Conservation (phyloP, 2,113 vertebrate genomes). For the Melanerpes formicivorus region DNA sequence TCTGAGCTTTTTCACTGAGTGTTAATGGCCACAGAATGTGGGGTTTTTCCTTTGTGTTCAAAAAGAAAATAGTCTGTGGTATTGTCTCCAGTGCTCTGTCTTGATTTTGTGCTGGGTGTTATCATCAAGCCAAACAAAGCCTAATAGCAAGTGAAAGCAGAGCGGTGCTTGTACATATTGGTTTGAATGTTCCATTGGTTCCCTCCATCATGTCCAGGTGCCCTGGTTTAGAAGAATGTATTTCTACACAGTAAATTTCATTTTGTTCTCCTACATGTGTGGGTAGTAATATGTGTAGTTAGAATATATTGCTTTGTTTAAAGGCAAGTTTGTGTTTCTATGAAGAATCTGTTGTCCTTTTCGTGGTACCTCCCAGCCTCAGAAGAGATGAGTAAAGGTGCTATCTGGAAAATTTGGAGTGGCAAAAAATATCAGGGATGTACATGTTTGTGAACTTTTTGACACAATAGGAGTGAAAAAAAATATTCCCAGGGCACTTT, state of each 20-base stretch:
- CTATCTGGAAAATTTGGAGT: not conserved
- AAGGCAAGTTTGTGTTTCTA: not conserved
- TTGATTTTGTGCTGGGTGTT: constrained; percentile 4
- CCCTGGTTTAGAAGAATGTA: not conserved
- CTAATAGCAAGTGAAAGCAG: not conserved
- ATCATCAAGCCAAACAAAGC: not conserved
- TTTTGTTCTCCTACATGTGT: not conserved
- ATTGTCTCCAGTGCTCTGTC: not conserved
- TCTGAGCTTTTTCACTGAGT: not conserved
- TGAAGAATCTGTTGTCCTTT: not conserved
- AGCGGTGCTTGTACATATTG: not conserved
- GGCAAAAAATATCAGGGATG: not conserved
- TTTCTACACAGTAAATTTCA: not conserved
- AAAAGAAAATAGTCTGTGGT: not conserved
- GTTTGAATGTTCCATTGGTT: not conserved
- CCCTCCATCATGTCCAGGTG: not conserved
- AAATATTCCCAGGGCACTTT: not conserved
- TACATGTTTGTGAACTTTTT: not conserved
- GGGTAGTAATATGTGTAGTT: not conserved
- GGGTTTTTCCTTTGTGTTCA: not conserved
- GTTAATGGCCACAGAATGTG: not conserved
- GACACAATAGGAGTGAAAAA: not conserved
- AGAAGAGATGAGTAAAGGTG: not conserved
- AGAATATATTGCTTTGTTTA: not conserved
- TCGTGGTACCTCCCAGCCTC: not conserved